These are phyloP conservation scores for Magallana ariakensis DNA, from an alignment of 1,140 invertebrate genomes.

Conservation along the genomic window DNA sequence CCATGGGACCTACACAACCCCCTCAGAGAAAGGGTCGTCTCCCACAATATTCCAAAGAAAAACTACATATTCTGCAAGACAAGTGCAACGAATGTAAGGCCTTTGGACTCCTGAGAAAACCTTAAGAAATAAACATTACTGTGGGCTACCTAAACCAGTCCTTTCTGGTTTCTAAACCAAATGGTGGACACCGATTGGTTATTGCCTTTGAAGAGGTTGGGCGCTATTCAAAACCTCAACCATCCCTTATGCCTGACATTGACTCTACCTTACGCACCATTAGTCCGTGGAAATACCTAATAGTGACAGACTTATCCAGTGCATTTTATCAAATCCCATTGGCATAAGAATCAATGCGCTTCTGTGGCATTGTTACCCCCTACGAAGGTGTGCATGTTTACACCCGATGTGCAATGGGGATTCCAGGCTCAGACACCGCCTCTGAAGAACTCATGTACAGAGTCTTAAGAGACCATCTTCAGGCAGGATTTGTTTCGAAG, in stretches of 20 bases:
- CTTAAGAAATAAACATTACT: slow-evolving; percentile 1
- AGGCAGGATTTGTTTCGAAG: slow-evolving; percentile 43
- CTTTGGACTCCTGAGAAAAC: not conserved
- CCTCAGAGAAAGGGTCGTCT: slow-evolving; percentile 56
- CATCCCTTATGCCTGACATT: slow-evolving; percentile 52
- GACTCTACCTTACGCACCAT: slow-evolving; percentile 51
- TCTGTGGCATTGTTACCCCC: slow-evolving; percentile 51
- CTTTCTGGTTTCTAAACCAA: slow-evolving; percentile 45
- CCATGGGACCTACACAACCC: slow-evolving; percentile 54
- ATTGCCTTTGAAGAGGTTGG: slow-evolving; percentile 54
- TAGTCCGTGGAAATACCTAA: slow-evolving; percentile 50
- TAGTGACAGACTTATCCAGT: slow-evolving; percentile 50
- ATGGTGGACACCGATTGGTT: slow-evolving; percentile 45
- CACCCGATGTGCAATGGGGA: slow-evolving; percentile 54
- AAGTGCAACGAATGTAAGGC: slow-evolving; percentile 50
- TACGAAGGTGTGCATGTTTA: slow-evolving; percentile 53
- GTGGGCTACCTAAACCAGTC: slow-evolving; percentile 57
- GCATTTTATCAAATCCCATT: slow-evolving; percentile 55
- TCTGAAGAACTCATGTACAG: slow-evolving; percentile 31
- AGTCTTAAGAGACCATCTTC: slow-evolving; percentile 51
- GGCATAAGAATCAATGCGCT: slow-evolving; percentile 49
- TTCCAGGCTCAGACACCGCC: slow-evolving; percentile 46
- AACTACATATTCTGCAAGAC: slow-evolving; percentile 44
- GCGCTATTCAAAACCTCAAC: slow-evolving; percentile 52
- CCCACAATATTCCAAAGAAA: slow-evolving; percentile 51